Conservation (phyloP, 2,113 vertebrate genomes). For the Sander vitreus region DNA sequence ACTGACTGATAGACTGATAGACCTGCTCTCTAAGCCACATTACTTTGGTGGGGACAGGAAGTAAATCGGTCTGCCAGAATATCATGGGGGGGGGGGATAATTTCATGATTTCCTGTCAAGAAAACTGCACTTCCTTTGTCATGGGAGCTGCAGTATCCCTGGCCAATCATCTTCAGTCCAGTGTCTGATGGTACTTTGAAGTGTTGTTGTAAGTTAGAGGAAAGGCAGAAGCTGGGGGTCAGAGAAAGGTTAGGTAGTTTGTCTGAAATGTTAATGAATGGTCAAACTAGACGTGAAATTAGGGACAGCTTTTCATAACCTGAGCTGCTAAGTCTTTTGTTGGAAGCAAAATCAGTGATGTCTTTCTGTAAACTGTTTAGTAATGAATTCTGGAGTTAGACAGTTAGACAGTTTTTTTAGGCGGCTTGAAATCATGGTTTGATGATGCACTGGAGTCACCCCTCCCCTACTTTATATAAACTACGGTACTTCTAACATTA, state of each 20-base stretch:
- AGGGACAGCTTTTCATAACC: not conserved
- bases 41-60: constrained; percentile 60
- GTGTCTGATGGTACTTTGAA: constrained; percentile 1
- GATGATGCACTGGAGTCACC: no score
- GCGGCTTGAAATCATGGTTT: no score
- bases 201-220: not conserved
- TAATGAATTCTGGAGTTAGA: no score
- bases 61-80: constrained; percentile 38
- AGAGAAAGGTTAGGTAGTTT: not conserved
- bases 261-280: not conserved
- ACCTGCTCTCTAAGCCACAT: constrained; percentile 10
- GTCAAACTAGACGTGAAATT: not conserved
- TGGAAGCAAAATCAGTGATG: no score
- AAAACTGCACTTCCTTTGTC: constrained; percentile 58
- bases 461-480: no score
- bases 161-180: constrained; percentile 4
- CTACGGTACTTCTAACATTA: no score
- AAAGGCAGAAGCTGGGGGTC: constrained; percentile 12
- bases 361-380: no score
- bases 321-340: no score
- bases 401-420: no score
- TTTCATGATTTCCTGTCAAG: constrained; percentile 57
- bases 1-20: constrained; percentile 53
- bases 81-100: constrained; percentile 23
- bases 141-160: constrained; percentile 38